Base-by-base conservation (phyloP, 2,888 invertebrate genomes). In the Odontomyia ornata region DNA sequence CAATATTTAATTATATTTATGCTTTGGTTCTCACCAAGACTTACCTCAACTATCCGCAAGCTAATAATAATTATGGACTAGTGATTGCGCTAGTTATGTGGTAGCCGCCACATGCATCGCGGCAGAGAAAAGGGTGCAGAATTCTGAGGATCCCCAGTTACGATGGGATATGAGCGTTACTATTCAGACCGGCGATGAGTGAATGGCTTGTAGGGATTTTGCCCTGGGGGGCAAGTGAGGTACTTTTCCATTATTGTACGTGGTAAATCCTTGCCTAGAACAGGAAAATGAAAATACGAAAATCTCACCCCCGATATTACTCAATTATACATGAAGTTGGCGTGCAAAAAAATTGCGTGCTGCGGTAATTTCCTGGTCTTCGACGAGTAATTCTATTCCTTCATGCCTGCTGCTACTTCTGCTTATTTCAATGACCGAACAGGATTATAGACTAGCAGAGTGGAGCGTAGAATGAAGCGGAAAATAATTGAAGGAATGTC, bases 1-100 rank as follows among this genome's bases (percentile, higher is more conserved):
- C 65, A 67, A 76, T 76, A 76, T 65, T 76, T 76, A 67, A 76
- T 76, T 65, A 65, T 76, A 76, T 76, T 76, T 76, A 76, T 76
- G 76, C 76, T 67, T 67, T 15, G 64, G 65, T 76, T 76, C 76
- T 76, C 76, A 67, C 76, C 75, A 75, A 27, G 73, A 73, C 57
- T 57, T 2, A 18, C 69, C 46, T 46, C 69, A 69, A 47, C 46
- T 47, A 69, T 69, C 69, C 69, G 47, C 69, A 25, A 69, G 47
- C 69, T 69, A 46, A 69, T 15, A 69, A 69, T 47, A 69, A 69
- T 69, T 69, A 69, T 43, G 23, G 46, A 15, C 69, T 47, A 47
- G 46, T 47, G 47, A 69, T 69, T 69, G 69, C 46, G 11, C 47
- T 46, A 21, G 46, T 43, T 30, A 65, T 46, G 47, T 47, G 46